phyloP scores from a whole-genome alignment of 1,140 invertebrate species.

The Episyrphus balteatus region DNA sequence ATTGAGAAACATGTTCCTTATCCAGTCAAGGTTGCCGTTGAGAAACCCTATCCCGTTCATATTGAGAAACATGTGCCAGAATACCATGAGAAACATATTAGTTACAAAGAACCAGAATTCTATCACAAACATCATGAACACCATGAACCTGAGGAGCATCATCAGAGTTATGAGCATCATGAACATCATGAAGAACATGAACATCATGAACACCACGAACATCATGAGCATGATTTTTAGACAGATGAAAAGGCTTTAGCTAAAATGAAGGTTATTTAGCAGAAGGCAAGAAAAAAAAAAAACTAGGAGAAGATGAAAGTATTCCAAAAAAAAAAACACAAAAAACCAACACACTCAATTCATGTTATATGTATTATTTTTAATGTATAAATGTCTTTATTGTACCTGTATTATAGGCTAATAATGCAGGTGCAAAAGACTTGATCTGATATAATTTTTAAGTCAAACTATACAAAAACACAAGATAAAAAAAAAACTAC shows the following conservation, averaged over 20 bases:
- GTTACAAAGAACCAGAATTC: slow-evolving; percentile 34
- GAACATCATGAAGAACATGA: slow-evolving; percentile 7
- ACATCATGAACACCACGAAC: slow-evolving; percentile 22
- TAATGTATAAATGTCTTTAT: too few species aligned
- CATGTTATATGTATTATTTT: neutral
- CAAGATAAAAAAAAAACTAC: too few species aligned
- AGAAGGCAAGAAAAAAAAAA: neutral
- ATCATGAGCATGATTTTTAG: slow-evolving; percentile 13
- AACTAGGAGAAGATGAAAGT: neutral
- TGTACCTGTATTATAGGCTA: too few species aligned
- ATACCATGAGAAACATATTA: slow-evolving; percentile 30
- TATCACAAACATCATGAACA: slow-evolving; percentile 29
- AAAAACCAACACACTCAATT: neutral
- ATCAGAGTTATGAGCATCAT: slow-evolving; percentile 21
- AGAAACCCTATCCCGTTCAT: slow-evolving; percentile 38
- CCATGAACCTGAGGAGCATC: slow-evolving; percentile 13
- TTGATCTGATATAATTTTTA: too few species aligned
- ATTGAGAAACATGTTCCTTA: slow-evolving; percentile 47
- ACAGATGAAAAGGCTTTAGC: slow-evolving; percentile 1
- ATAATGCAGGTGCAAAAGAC: too few species aligned
- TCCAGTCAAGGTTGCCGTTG: slow-evolving; percentile 44
- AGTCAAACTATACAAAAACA: too few species aligned
- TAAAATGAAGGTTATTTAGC: neutral
- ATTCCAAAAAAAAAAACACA: neutral
- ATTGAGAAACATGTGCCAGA: slow-evolving; percentile 38